Conservation (phyloP, 2,888 invertebrate species). For the Oligia latruncula region DNA sequence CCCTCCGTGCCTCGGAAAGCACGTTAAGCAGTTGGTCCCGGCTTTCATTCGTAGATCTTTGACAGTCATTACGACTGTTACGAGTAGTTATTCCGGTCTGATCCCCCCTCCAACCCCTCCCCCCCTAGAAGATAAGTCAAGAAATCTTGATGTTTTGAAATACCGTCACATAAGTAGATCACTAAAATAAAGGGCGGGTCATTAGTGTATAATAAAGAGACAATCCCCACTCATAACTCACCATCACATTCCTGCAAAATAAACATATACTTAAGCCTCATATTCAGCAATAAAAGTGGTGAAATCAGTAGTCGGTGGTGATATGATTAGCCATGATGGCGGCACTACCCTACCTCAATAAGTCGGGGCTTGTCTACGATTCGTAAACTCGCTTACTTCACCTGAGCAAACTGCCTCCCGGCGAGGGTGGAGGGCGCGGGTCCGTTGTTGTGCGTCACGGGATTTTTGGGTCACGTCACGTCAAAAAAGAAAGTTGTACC, state of each 20-base stretch:
- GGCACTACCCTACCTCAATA: constrained; percentile 83
- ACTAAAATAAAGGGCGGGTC: neutral
- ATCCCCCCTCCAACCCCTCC: no score
- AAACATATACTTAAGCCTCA: neutral
- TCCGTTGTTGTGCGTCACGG: constrained; percentile 67
- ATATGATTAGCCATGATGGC: constrained; percentile 72
- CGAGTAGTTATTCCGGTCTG: no score
- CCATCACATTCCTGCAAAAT: neutral
- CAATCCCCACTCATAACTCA: neutral
- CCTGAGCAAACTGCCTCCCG: constrained; percentile 82
- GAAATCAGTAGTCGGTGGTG: constrained; percentile 54
- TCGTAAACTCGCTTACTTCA: constrained; percentile 83
- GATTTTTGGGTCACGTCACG: neutral
- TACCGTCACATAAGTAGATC: neutral
- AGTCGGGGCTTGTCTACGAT: constrained; percentile 78
- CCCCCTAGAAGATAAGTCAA: neutral
- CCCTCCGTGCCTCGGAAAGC: no score
- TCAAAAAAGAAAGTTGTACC: neutral
- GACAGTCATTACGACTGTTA: no score
- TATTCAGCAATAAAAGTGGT: constrained; percentile 38
- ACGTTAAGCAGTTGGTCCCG: no score
- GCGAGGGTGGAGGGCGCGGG: constrained; percentile 65
- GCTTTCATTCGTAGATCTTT: no score
- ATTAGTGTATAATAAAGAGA: neutral
- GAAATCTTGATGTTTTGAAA: neutral